These are phyloP conservation scores for Pristionchus mayeri DNA, from an alignment of 2,888 invertebrate species.

Conservation along the genomic window DNA sequence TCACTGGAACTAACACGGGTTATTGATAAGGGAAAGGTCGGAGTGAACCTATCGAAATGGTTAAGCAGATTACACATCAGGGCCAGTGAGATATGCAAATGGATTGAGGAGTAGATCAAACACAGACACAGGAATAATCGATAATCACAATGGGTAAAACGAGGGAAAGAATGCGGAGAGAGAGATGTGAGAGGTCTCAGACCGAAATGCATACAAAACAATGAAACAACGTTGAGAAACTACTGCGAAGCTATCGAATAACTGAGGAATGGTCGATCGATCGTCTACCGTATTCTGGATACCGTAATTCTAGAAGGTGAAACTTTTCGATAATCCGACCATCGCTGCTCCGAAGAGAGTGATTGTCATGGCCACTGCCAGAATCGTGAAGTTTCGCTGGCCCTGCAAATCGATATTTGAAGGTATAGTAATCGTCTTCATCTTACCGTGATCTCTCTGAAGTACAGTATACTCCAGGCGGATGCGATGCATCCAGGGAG, in stretches of 20 bases:
- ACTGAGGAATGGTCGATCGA: background rate
- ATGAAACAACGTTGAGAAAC: slow-evolving; percentile 19
- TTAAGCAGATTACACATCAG: slow-evolving; percentile 8
- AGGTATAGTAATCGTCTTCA: background rate
- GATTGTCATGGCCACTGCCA: slow-evolving; percentile 67
- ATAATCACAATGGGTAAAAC: slow-evolving; percentile 7
- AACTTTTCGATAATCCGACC: slow-evolving; percentile 71
- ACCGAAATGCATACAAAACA: background rate
- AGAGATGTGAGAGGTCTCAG: slow-evolving; percentile 16
- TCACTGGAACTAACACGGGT: slow-evolving; percentile 13
- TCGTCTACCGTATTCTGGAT: slow-evolving; percentile 2
- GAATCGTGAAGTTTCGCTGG: slow-evolving; percentile 63
- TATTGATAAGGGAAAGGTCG: background rate
- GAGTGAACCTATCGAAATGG: background rate
- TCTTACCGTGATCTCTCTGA: slow-evolving; percentile 78
- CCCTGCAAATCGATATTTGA: slow-evolving; percentile 56
- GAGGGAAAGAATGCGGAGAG: background rate
- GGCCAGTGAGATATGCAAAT: background rate
- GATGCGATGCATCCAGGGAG: slow-evolving; percentile 78
- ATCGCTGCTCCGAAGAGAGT: slow-evolving; percentile 69
- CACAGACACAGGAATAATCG: background rate
- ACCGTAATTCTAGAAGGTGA: slow-evolving; percentile 30
- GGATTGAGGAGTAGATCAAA: background rate
- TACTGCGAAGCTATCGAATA: background rate
- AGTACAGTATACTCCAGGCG: slow-evolving; percentile 78